phyloP scores from a whole-genome alignment of 2,888 invertebrate genomes.

The Dynastes maya region DNA sequence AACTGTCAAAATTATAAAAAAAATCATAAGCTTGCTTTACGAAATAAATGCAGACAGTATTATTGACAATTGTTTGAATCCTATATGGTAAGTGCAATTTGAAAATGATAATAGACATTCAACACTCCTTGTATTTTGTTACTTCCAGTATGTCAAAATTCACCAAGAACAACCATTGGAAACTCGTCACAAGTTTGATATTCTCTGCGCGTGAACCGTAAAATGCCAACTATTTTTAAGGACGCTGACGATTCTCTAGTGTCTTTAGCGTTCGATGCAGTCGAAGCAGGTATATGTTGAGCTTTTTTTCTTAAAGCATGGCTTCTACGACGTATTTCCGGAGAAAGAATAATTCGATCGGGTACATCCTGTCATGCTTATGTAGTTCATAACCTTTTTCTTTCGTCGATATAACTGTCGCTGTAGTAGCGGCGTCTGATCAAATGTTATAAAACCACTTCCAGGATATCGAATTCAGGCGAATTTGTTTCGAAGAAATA shows the following conservation, averaged over 20 bases:
- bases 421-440: constrained; percentile 34
- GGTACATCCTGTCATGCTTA: constrained; percentile 59
- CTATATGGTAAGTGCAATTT: too few relatives aligned
- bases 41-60: too few relatives aligned
- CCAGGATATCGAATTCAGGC: constrained; percentile 22
- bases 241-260: constrained; percentile 43
- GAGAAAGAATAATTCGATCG: constrained; percentile 58
- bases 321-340: constrained; percentile 58
- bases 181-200: not conserved
- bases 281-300: constrained; percentile 34
- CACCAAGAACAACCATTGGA: not conserved
- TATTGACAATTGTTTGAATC: too few relatives aligned
- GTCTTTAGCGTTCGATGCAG: constrained; percentile 25
- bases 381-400: constrained; percentile 56
- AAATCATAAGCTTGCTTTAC: too few relatives aligned
- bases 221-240: constrained; percentile 3
- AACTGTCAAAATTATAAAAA: too few relatives aligned
- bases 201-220: not conserved
- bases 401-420: constrained; percentile 10
- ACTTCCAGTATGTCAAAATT: not conserved
- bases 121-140: not conserved
- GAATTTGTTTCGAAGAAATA: not conserved
- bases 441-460: constrained; percentile 28
- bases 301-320: constrained; percentile 55
- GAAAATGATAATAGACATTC: too few relatives aligned